Evolutionary conservation across 2,797 vertebrate species (phyloP).

Genomic region (Prionace glauca): DNA sequence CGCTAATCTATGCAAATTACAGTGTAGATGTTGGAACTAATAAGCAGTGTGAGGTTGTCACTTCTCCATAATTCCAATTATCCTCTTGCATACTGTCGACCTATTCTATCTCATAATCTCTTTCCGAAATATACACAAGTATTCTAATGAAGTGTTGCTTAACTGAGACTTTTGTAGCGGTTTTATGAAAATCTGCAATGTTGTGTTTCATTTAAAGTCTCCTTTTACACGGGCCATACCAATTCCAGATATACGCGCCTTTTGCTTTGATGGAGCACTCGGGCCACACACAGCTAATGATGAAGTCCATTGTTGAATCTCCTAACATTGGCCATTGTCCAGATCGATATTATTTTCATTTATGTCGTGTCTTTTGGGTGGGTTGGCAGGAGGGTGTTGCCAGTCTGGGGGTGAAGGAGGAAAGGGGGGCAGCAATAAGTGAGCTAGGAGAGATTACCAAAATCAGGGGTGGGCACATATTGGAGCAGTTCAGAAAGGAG

Average conservation of each 20-base stretch:
- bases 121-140: neutral
- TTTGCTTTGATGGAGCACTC: neutral
- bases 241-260: neutral
- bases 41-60: conserved; percentile 19
- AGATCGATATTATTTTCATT: neutral
- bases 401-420: too few relatives aligned
- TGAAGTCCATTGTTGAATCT: too few relatives aligned
- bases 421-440: neutral
- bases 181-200: neutral
- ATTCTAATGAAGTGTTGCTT: neutral
- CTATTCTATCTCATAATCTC: neutral
- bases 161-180: neutral
- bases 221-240: neutral
- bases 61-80: conserved; percentile 25
- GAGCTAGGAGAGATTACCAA: neutral
- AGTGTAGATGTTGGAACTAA: conserved; percentile 1
- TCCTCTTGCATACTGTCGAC: neutral
- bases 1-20: conserved; percentile 29
- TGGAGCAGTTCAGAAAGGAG: neutral
- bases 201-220: neutral
- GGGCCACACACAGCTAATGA: neutral
- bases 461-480: neutral
- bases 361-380: neutral
- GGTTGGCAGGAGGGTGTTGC: too few relatives aligned
- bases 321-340: neutral